These are phyloP conservation scores for Oxytorus armatus DNA, from an alignment of 2,888 invertebrate genomes.

Conservation along the genomic window DNA sequence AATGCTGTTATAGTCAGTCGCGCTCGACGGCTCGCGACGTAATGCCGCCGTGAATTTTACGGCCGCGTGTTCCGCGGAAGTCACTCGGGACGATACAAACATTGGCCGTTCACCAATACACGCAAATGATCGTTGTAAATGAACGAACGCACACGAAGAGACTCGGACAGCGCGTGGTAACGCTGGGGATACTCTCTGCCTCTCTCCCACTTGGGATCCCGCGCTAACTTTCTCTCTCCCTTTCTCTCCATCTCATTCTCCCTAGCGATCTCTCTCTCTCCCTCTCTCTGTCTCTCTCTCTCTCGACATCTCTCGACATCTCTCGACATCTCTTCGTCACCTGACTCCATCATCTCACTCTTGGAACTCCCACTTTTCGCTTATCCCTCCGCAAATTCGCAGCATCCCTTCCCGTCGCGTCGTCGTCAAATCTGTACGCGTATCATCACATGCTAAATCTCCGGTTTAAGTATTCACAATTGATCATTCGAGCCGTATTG, in stretches of 20 bases:
- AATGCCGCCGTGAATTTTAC: constrained; percentile 79
- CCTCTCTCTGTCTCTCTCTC: constrained; percentile 39
- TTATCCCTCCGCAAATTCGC: constrained; percentile 11
- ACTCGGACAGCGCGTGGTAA: constrained; percentile 5
- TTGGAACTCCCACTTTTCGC: constrained; percentile 36
- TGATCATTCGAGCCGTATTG: background rate
- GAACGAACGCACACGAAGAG: constrained; percentile 1
- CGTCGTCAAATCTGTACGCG: background rate
- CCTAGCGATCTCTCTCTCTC: constrained; percentile 33
- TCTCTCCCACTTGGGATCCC: background rate
- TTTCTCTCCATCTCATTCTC: constrained; percentile 44
- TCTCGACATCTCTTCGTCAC: constrained; percentile 17
- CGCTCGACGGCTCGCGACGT: constrained; percentile 83
- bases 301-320: constrained; percentile 37
- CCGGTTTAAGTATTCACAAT: constrained; percentile 23
- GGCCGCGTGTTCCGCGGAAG: constrained; percentile 81
- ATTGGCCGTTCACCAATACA: constrained; percentile 50
- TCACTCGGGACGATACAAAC: constrained; percentile 80
- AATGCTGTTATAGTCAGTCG: constrained; percentile 77
- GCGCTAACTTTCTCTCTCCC: constrained; percentile 29
- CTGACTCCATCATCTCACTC: constrained; percentile 13
- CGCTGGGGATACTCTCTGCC: constrained; percentile 37
- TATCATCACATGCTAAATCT: background rate
- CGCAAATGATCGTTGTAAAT: constrained; percentile 26
- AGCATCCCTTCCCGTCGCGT: background rate